phyloP scores from a whole-genome alignment of 2,888 invertebrate genomes.

The Pycnomerus fuliginosus region DNA sequence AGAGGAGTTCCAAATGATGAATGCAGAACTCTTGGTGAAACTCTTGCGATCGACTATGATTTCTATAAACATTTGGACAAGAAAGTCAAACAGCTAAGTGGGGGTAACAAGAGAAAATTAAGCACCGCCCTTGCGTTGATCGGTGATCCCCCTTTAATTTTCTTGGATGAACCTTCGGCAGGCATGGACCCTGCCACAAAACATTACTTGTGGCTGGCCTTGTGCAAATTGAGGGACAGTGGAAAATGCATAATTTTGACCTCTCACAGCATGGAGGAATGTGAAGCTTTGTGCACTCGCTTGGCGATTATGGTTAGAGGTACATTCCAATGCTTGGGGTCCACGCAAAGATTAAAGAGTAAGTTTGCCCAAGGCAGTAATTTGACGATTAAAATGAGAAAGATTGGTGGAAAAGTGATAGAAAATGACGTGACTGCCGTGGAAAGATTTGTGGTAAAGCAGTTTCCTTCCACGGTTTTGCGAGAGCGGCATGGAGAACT shows the following conservation, averaged over 20 bases:
- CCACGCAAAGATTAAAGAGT: constrained; percentile 77
- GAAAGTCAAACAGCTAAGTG: constrained; percentile 52
- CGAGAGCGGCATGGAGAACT: constrained; percentile 73
- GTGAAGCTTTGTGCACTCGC: constrained; percentile 78
- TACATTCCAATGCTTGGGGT: constrained; percentile 74
- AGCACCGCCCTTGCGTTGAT: constrained; percentile 58
- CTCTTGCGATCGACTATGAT: constrained; percentile 51
- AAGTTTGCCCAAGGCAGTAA: constrained; percentile 67
- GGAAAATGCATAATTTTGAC: constrained; percentile 80
- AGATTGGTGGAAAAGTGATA: constrained; percentile 24
- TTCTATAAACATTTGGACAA: constrained; percentile 53
- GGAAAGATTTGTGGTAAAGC: constrained; percentile 37
- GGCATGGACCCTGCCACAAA: constrained; percentile 81
- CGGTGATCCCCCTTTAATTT: constrained; percentile 58
- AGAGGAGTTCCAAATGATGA: constrained; percentile 51
- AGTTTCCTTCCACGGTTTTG: constrained; percentile 42
- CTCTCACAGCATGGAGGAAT: no score
- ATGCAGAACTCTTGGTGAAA: constrained; percentile 40
- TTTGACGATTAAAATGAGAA: constrained; percentile 50
- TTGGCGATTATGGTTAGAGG: constrained; percentile 85
- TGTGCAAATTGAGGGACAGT: constrained; percentile 65
- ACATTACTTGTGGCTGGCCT: constrained; percentile 76
- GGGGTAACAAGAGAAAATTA: constrained; percentile 60
- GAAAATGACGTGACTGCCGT: constrained; percentile 26
- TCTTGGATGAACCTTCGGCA: constrained; percentile 58